A percentile compares a stretch with the other conserved stretches of the same genome.
Conservation (phyloP, 2,888 invertebrate genomes). For the Xanthia togata region DNA sequence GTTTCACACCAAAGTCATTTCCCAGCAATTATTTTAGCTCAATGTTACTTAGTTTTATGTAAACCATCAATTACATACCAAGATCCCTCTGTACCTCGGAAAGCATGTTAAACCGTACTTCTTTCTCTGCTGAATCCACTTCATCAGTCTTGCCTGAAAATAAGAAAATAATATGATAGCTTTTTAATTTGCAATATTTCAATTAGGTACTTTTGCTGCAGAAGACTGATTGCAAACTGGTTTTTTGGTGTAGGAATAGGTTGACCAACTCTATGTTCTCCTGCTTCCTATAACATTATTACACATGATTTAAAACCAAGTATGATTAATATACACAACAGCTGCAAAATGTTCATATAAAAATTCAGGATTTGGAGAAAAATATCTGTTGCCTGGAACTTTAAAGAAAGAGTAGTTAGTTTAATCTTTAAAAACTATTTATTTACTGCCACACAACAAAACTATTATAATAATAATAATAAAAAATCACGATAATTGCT, state of each 20-base stretch:
- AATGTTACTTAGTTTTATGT: background rate
- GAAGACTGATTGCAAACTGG: background rate
- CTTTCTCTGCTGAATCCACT: background rate
- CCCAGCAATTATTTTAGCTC: background rate
- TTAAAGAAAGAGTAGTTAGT: too few relatives aligned
- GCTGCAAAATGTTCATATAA: background rate
- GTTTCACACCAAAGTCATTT: background rate
- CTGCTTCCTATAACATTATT: background rate
- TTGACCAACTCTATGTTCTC: background rate
- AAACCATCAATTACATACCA: background rate
- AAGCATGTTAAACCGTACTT: background rate
- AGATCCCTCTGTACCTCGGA: background rate
- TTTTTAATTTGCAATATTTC: background rate
- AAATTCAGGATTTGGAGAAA: background rate
- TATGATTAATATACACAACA: background rate
- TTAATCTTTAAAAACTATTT: background rate
- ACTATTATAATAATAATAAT: too few relatives aligned
- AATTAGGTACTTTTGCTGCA: background rate
- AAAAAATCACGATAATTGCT: background rate
- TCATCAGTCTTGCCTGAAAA: background rate
- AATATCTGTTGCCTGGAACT: background rate
- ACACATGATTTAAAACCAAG: background rate
- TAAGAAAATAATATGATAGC: too few relatives aligned
- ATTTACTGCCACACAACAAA: background rate
- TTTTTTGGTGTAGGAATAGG: background rate